Percentiles rank a stretch among this genome's conserved stretches.
Evolutionary conservation across 2,888 invertebrate species (phyloP).

Genomic region (Drosophila vallismaia): DNA sequence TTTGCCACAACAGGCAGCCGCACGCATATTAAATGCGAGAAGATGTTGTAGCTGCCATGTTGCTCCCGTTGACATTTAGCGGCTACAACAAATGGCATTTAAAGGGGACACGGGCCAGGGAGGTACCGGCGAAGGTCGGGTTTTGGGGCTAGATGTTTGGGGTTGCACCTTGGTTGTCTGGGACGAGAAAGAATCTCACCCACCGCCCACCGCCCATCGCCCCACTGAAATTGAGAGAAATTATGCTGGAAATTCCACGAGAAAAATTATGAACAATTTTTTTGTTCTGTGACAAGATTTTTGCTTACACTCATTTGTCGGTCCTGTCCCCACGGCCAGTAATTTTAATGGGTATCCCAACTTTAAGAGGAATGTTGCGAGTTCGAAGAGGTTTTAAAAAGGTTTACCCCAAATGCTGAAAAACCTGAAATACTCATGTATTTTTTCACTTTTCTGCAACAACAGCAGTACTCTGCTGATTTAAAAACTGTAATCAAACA

Average conservation of each 20-base stretch:
- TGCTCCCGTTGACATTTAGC: slow-evolving; percentile 76
- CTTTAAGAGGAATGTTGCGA: slow-evolving; percentile 7
- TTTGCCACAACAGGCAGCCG: slow-evolving; percentile 67
- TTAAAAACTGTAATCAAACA: slow-evolving; percentile 34
- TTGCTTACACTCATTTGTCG: slow-evolving; percentile 68
- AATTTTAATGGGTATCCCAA: slow-evolving; percentile 30
- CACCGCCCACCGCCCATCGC: neutral
- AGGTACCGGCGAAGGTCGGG: slow-evolving; percentile 10
- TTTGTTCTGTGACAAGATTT: slow-evolving; percentile 65
- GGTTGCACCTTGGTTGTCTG: slow-evolving; percentile 3
- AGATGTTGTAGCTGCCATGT: slow-evolving; percentile 51
- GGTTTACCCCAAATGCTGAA: neutral
- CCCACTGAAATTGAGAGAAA: slow-evolving; percentile 70
- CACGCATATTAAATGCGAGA: slow-evolving; percentile 72
- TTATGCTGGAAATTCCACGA: slow-evolving; percentile 68
- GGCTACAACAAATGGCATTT: slow-evolving; percentile 24
- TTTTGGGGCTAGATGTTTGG: slow-evolving; percentile 8
- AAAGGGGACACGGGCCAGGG: neutral
- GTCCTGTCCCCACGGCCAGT: slow-evolving; percentile 29
- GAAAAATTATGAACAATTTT: slow-evolving; percentile 70
- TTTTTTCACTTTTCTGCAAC: neutral
- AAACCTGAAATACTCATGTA: neutral
- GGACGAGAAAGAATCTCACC: neutral
- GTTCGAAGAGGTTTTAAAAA: neutral
- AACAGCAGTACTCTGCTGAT: slow-evolving; percentile 1